Conservation (phyloP, 2,797 vertebrate species). For the Phoxinus dragarum region DNA sequence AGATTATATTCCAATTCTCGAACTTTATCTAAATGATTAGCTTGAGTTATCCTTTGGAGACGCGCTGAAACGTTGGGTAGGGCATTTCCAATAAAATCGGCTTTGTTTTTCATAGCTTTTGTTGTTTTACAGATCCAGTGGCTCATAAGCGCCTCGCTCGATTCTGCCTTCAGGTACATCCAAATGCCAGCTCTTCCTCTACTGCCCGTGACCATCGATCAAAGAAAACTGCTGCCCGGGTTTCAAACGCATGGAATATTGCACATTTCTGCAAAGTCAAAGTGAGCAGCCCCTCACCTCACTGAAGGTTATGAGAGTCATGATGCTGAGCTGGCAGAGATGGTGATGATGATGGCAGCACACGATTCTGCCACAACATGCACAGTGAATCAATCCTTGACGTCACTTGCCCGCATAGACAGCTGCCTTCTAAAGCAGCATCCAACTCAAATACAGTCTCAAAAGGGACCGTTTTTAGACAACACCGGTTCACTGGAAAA, state of each 20-base stretch:
- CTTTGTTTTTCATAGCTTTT: slow-evolving; percentile 37
- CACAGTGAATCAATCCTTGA: slow-evolving; percentile 17
- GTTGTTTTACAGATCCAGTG: slow-evolving; percentile 25
- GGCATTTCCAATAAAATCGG: slow-evolving; percentile 29
- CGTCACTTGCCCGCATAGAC: not conserved
- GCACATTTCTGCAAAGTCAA: slow-evolving; percentile 73
- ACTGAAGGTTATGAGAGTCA: slow-evolving; percentile 61
- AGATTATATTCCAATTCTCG: slow-evolving; percentile 19
- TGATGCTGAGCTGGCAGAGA: slow-evolving; percentile 54
- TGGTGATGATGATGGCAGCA: slow-evolving; percentile 15
- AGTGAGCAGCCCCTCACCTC: slow-evolving; percentile 63
- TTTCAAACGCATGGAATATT: slow-evolving; percentile 64
- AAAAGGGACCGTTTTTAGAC: not conserved
- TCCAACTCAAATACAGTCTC: not conserved
- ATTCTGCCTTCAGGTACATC: slow-evolving; percentile 66
- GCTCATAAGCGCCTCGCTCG: slow-evolving; percentile 61
- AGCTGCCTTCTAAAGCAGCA: not conserved
- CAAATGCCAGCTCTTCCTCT: slow-evolving; percentile 65
- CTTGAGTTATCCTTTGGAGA: slow-evolving; percentile 17
- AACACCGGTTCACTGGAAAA: not conserved
- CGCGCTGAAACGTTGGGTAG: not conserved
- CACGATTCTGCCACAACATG: slow-evolving; percentile 22
- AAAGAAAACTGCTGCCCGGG: slow-evolving; percentile 64
- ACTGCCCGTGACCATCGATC: slow-evolving; percentile 70
- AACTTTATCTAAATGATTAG: slow-evolving; percentile 21